Evolutionary conservation across 2,888 invertebrate genomes (phyloP).

Genomic region (Leptopilina myrica): DNA sequence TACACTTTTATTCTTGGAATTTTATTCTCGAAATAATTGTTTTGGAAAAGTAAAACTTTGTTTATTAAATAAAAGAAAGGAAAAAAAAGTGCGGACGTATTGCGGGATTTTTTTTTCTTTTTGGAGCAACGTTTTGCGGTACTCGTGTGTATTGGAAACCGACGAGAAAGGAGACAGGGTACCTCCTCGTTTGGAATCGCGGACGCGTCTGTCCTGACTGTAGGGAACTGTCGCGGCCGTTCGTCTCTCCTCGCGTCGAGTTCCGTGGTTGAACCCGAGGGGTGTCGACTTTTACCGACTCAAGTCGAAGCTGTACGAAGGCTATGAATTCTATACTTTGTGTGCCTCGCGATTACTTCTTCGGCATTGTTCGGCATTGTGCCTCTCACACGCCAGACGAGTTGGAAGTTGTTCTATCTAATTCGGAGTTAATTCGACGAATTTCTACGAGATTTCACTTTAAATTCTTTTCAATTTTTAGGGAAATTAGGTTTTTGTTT

Average conservation of each 20-base stretch:
- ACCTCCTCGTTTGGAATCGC: conserved; percentile 69
- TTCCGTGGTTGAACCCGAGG: conserved; percentile 49
- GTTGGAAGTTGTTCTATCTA: conserved; percentile 4
- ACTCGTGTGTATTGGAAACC: conserved; percentile 16
- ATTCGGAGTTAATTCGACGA: background rate
- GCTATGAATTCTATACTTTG: conserved; percentile 51
- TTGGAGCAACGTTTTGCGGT: background rate
- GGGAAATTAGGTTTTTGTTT: background rate
- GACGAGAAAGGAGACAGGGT: conserved; percentile 48
- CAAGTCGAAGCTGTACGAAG: conserved; percentile 60
- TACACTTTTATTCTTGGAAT: too few species aligned
- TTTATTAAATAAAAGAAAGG: background rate
- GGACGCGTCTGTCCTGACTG: conserved; percentile 73
- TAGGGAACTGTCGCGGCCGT: conserved; percentile 65
- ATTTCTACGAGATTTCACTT: background rate
- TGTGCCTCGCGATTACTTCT: conserved; percentile 45
- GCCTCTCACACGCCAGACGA: conserved; percentile 37
- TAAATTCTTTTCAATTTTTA: conserved; percentile 1
- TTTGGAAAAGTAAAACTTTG: background rate
- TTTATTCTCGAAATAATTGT: too few species aligned
- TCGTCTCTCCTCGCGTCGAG: conserved; percentile 66
- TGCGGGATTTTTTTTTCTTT: background rate
- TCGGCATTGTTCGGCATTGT: conserved; percentile 34
- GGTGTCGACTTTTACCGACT: conserved; percentile 65
- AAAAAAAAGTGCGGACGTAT: background rate